Evolutionary conservation across 2,888 invertebrate species (phyloP), one percentile per base, ranked within the genome.

Genomic region (Spicauda simplicius): DNA sequence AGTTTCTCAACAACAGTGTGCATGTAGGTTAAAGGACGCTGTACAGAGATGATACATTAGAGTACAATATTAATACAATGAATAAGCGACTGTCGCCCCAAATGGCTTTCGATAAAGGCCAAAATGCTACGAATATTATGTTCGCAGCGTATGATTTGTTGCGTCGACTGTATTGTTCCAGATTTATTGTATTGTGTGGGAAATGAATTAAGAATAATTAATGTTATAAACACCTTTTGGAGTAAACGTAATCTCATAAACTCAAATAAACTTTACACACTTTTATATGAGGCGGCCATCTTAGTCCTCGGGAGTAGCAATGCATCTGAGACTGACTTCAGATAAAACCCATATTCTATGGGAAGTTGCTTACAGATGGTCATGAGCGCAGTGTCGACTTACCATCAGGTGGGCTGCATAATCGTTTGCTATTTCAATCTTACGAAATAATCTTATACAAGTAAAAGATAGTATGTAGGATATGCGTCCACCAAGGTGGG

Each of bases 21-120:
- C 18, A 54, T 45, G n/a, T 6, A 19, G 10, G 3, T 37, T 45
- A 53, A 45, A 19, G 16, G 41, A 41, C 33, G 20, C 48, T 50
- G 53, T 65, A 65, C 59, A 45, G 54, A 53, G 58, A 59, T 65
- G 65, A 65, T 59, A 65, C 59, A 65, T 65, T 65, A 58, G 53
- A 58, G 65, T 45, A 59, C 59, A 65, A 65, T 65, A 65, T 65
- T 65, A 65, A 59, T 33, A 65, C 65, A 65, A 65, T 65, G 65
- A 59, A 65, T 65, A 65, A 65, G 65, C 65, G 57, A 65, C 53
- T 58, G 64, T 64, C 64, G 50, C 52, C 64, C 58, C 64, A 58
- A 64, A 58, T 64, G 37, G 64, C 25, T 64, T 64, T 41, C 64
- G 58, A 64, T 64, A 64, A 58, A 64, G 37, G 64, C 64, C 58